phyloP scores from a whole-genome alignment of 2,797 vertebrate species.

The Pelochelys cantorii region DNA sequence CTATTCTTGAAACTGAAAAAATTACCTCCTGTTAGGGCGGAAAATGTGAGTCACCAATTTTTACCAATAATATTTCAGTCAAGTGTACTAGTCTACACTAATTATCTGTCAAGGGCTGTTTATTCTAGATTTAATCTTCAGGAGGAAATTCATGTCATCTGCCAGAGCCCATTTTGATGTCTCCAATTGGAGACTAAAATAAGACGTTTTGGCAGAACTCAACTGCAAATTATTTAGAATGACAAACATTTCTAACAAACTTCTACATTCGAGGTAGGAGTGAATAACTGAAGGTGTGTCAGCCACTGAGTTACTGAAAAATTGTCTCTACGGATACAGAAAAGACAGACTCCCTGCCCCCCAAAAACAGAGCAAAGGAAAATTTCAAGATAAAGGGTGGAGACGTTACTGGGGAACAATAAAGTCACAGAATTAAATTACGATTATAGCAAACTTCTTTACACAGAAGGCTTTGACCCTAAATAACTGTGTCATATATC shows the following conservation, averaged over 20 bases:
- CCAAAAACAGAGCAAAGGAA: neutral
- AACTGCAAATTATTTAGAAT: neutral
- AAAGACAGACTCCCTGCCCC: neutral
- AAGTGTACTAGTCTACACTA: neutral
- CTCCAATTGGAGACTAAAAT: constrained; percentile 11
- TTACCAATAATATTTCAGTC: neutral
- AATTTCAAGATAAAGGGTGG: neutral
- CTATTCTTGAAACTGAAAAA: neutral
- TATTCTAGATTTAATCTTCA: neutral
- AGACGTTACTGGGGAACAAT: neutral
- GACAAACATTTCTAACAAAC: constrained; percentile 25
- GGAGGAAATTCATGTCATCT: neutral
- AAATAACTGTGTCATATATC: constrained; percentile 2
- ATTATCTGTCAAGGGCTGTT: neutral
- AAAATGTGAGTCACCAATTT: neutral
- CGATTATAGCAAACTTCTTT: neutral
- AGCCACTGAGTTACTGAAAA: neutral
- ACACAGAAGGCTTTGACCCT: neutral
- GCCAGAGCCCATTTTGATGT: neutral
- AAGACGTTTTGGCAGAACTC: neutral
- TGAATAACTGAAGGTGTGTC: neutral
- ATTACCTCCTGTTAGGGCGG: neutral
- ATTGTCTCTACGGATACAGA: neutral
- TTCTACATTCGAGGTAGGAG: neutral
- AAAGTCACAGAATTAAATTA: neutral